Percentiles rank a stretch among this genome's conserved stretches.
These are phyloP conservation scores for Phengaris arion DNA, from an alignment of 2,888 invertebrate genomes.

Conservation along the genomic window DNA sequence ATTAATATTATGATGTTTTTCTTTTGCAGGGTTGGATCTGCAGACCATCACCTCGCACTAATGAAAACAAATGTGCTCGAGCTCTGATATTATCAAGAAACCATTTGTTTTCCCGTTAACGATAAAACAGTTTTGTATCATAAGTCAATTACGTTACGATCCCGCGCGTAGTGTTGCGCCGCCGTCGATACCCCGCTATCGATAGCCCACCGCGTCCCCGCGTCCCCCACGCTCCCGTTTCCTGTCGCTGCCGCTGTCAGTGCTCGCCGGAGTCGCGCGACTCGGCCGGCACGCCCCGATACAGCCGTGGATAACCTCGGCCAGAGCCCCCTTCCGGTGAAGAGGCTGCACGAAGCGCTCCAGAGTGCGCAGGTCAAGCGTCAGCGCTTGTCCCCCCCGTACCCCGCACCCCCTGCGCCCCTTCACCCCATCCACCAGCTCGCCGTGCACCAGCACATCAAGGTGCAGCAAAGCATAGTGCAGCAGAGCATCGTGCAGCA, in stretches of 20 bases:
- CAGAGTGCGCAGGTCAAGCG: slow-evolving; percentile 81
- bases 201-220: slow-evolving; percentile 51
- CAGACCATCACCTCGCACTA: slow-evolving; percentile 59
- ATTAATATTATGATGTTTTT: slow-evolving; percentile 42
- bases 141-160: slow-evolving; percentile 57
- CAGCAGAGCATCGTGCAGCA: slow-evolving; percentile 75
- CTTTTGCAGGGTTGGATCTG: slow-evolving; percentile 70
- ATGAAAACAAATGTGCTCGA: slow-evolving; percentile 62
- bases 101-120: slow-evolving; percentile 46
- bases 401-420: slow-evolving; percentile 73
- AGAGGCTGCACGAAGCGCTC: slow-evolving; percentile 81
- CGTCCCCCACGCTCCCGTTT: slow-evolving; percentile 64
- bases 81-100: slow-evolving; percentile 55
- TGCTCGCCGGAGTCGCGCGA: slow-evolving; percentile 79
- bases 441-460: slow-evolving; percentile 73
- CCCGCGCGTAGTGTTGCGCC: slow-evolving; percentile 52
- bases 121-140: slow-evolving; percentile 29
- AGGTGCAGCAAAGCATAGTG: slow-evolving; percentile 74
- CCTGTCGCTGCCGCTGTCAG: slow-evolving; percentile 69
- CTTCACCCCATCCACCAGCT: slow-evolving; percentile 72
- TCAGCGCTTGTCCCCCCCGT: slow-evolving; percentile 81
- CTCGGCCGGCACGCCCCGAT: slow-evolving; percentile 77
- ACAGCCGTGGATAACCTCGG: slow-evolving; percentile 80
- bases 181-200: slow-evolving; percentile 52
- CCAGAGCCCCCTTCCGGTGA: slow-evolving; percentile 78